Evolutionary conservation across 2,888 invertebrate species (phyloP).

Genomic region (Drosophila falleni): DNA sequence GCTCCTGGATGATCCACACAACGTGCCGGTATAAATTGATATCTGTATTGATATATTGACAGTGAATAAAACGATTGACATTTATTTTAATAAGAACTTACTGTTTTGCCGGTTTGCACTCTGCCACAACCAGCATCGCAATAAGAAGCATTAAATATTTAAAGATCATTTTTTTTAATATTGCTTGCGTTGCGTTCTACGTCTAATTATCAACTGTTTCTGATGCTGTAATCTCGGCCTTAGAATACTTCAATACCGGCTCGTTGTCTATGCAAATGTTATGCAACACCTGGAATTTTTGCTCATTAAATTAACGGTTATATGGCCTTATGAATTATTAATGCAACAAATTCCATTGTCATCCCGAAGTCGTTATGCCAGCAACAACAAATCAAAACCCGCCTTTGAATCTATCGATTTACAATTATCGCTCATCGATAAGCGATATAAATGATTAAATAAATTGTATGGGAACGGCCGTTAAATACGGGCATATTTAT

Average conservation of each 20-base stretch:
- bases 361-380: conserved; percentile 27
- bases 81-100: conserved; percentile 25
- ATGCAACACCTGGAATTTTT: conserved; percentile 51
- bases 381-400: conserved; percentile 11
- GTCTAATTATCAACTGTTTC: conserved; percentile 37
- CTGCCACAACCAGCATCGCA: conserved; percentile 9
- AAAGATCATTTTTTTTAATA: conserved; percentile 26
- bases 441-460: too few species aligned
- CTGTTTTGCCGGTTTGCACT: conserved; percentile 31
- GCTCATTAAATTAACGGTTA: conserved; percentile 46
- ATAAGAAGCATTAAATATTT: conserved; percentile 29
- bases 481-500: conserved; percentile 47
- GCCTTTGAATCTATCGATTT: conserved; percentile 1
- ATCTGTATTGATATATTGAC: conserved; percentile 34
- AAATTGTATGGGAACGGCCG: too few species aligned
- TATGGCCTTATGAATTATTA: conserved; percentile 49
- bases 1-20: conserved; percentile 56
- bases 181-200: conserved; percentile 21
- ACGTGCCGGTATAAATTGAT: conserved; percentile 62
- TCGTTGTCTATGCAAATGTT: conserved; percentile 50
- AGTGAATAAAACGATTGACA: background rate
- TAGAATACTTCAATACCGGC: conserved; percentile 25
- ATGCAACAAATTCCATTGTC: conserved; percentile 43
- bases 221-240: conserved; percentile 21
- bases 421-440: background rate